Evolutionary conservation across 2,113 vertebrate species (phyloP), one percentile per base, ranked within the genome.

Genomic region (Hippocampus mohnikei): DNA sequence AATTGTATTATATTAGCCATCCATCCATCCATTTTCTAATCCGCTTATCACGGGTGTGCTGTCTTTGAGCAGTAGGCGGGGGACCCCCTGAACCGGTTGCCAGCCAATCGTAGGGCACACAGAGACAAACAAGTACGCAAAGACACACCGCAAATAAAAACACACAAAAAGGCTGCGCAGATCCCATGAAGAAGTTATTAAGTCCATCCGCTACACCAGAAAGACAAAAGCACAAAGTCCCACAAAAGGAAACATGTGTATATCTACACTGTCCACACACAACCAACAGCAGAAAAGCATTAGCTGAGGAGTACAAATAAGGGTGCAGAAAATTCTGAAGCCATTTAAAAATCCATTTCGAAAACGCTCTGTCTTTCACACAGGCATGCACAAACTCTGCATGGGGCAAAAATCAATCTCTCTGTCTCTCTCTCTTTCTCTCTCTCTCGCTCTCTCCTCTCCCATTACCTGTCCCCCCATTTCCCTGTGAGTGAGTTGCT

Each of bases 381-480:
- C 29, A 59, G 40, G 21, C 50, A 58, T 66, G 50, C 29, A n/a
- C 50, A n/a, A 12, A 69, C 84, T 85, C 80, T 67, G 84, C 79
- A 87, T 84, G 85, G 77, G 89, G 83, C 44, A 76, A 52, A 79
- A 85, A 71, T 81, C 75, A 73, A 72, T 67, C 78, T 72, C 77
- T 71, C 41, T 41, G 75, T 69, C 25, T 41, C 67, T 69, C 77
- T 72, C 79, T 71, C 41, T 41, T 75, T 71, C 37, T 41, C 69
- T 69, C 29, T 29, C 29, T 72, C 79, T 71, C 41, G 37, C 77
- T 69, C 37, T 41, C 70, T 69, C 77, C 55, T 69, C 72, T 59
- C 67, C 70, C 55, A 72, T 76, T 73, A 67, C 61, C 61, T 44
- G 72, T 48, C 23, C 67, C 53, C 67, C 67, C 40, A 0, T 11